Evolutionary conservation across 2,113 vertebrate genomes (phyloP), one percentile per base, ranked within the genome.

Genomic region (Coreoperca whiteheadi): DNA sequence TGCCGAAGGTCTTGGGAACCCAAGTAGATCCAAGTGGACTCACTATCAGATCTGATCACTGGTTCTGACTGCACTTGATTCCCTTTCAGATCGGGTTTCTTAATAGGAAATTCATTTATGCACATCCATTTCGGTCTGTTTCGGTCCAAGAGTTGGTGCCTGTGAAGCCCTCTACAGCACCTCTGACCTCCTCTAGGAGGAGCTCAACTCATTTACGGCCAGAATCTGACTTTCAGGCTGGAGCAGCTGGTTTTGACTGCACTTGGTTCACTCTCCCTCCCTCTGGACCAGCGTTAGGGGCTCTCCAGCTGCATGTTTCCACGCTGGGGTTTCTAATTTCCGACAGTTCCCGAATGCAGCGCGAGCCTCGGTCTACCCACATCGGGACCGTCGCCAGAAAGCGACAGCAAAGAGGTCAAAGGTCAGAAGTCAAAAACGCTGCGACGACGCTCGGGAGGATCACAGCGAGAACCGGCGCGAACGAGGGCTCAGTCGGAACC

Each of bases 381-480:
- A 71, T n/a, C 11, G 6, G 54, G 28, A 71, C 14, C 39, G 8
- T 56, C 43, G 20, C 7, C 66, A 20, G 46, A 30, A n/a, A n/a
- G 6, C 21, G 2, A 23, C 59, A 16, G 34, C 18, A 12, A 39
- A 34, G n/a, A 63, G 66, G 61, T 84, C 57, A 41, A 23, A 30
- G 23, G 48, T 76, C 72, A 48, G 39, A n/a, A 71, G 69, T 63
- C 59, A 77, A 15, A 69, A n/a, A 51, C 39, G 20, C 32, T 28
- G 15, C 56, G 59, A 71, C 37, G 15, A 48, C 15, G 1, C 4
- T 10, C 6, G 18, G n/a, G 12, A 28, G 34, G 67, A 74, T 82
- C 72, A 4, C 77, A 21, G 67, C 81, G 86, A 86, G 79, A 88
- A 87, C 68, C 5, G 16, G 21, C 77, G 76, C 68, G 72, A 2